phyloP scores from a whole-genome alignment of 2,797 vertebrate genomes.

The Sternarchorhynchus goeldii region DNA sequence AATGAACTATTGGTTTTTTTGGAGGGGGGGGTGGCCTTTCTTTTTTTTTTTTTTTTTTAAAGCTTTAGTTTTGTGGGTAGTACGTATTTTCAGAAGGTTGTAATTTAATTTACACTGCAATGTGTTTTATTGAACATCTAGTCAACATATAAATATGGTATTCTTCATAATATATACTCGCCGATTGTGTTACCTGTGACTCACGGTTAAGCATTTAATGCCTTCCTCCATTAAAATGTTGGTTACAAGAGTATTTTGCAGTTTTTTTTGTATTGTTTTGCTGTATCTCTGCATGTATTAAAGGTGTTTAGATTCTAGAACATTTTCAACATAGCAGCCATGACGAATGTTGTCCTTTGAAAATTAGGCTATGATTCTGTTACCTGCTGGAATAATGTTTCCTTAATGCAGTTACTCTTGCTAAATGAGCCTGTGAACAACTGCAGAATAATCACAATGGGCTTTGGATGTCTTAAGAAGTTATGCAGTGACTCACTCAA shows the following conservation, averaged over 20 bases:
- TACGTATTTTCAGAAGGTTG: background rate
- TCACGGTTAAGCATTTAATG: constrained; percentile 49
- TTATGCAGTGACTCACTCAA: too few species aligned
- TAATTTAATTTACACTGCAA: background rate
- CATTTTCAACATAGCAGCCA: too few species aligned
- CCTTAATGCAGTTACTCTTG: too few species aligned
- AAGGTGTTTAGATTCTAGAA: too few species aligned
- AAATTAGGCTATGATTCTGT: too few species aligned
- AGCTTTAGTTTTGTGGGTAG: background rate
- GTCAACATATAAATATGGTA: constrained; percentile 5
- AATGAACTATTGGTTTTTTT: background rate
- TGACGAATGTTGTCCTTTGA: too few species aligned
- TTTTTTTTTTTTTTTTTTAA: background rate
- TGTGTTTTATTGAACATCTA: background rate
- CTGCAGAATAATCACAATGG: too few species aligned
- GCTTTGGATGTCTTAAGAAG: too few species aligned
- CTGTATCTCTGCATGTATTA: too few species aligned
- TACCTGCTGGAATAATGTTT: too few species aligned
- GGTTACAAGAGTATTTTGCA: constrained; percentile 58
- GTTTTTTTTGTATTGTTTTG: background rate
- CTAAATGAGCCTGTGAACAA: too few species aligned
- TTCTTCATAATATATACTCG: constrained; percentile 32
- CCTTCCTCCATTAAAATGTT: constrained; percentile 64
- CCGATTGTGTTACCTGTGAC: constrained; percentile 36
- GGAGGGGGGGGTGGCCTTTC: too few species aligned